Conservation (phyloP, 2,797 vertebrate genomes). For the Siniperca scherzeri region DNA sequence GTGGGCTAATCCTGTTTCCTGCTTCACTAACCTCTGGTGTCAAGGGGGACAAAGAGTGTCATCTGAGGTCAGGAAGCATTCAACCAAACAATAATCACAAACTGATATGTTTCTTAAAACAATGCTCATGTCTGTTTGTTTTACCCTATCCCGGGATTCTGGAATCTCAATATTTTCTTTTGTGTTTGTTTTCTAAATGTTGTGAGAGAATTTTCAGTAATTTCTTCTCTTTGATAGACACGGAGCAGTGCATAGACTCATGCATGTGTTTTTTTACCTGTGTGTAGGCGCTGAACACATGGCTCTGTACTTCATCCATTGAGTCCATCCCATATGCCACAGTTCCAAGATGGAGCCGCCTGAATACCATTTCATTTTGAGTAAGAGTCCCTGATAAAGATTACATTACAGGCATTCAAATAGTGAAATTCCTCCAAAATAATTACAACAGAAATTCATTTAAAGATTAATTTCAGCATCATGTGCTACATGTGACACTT, state of each 20-base stretch:
- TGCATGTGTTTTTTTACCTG: slow-evolving; percentile 85
- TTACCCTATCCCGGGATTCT: slow-evolving; percentile 6
- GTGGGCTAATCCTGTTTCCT: slow-evolving; percentile 93
- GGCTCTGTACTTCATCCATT: slow-evolving; percentile 99
- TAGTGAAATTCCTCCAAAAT: not conserved
- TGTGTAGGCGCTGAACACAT: slow-evolving; percentile 97
- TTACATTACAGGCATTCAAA: not conserved
- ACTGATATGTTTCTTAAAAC: slow-evolving; percentile 68
- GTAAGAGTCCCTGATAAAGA: slow-evolving; percentile 92
- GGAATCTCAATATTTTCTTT: slow-evolving; percentile 13
- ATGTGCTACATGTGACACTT: not conserved
- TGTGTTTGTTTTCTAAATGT: slow-evolving; percentile 4
- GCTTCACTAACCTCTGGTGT: slow-evolving; percentile 94
- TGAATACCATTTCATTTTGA: slow-evolving; percentile 99
- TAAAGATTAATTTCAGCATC: not conserved
- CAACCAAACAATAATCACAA: slow-evolving; percentile 89
- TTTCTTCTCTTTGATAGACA: not conserved
- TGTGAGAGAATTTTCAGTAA: not conserved
- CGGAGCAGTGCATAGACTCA: too few relatives aligned
- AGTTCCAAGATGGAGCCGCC: slow-evolving; percentile 95
- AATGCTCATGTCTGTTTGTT: slow-evolving; percentile 45
- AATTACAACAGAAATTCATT: not conserved
- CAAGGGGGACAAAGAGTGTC: slow-evolving; percentile 93
- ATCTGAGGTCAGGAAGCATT: slow-evolving; percentile 85
- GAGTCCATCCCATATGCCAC: slow-evolving; percentile 98